Base-by-base conservation (phyloP, 2,113 vertebrate species). In the Notothenia coriiceps region DNA sequence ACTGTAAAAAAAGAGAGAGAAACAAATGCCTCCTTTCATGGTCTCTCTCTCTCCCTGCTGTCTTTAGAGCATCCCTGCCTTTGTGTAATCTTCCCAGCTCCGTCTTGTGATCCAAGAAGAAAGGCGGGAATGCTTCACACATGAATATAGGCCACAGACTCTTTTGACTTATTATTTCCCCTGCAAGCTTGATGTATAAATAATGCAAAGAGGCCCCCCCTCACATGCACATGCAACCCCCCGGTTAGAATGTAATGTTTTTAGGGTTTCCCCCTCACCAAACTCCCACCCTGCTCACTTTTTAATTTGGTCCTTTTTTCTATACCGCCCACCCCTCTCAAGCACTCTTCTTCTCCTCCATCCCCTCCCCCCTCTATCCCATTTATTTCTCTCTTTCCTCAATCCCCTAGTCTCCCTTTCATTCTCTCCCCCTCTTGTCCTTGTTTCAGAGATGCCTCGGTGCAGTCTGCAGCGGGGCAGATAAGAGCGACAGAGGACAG, bases 141-240 rank as follows among this genome's bases (percentile, higher is more conserved):
- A 50, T 54, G 82, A 92, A 94, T 94, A 74, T 90, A 91, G 90
- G 92, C 77, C 91, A 93, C 69, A 67, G 72, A 81, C 68, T 86
- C 82, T 84, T 80, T 65, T 60, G 83, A 81, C 82, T 78, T 88
- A 90, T 87, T 74, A 84, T 84, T 91, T 74, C 65, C 76, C 86
- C 71, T 78, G 64, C 71, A 51, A 82, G 80, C 87, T 75, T 81
- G 71, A 71, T 65, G 72, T 79, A 88, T 94, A 89, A 94, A 95
- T 94, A 93, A 93, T 94, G 91, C 84, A 93, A 69, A 79, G 67
- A 61, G 61, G 17, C 87, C 65, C 89, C 29, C 90, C 73, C 81
- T 72, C 43, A 33, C 76, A 0, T 60, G 46, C 63, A 70, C 70
- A 50, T 64, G 60, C 74, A 84, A 66, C 75, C 46, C 83, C 61